Percentiles rank a stretch among this genome's conserved stretches.
Conservation (phyloP, 2,113 vertebrate species). For the Neotoma lepida region DNA sequence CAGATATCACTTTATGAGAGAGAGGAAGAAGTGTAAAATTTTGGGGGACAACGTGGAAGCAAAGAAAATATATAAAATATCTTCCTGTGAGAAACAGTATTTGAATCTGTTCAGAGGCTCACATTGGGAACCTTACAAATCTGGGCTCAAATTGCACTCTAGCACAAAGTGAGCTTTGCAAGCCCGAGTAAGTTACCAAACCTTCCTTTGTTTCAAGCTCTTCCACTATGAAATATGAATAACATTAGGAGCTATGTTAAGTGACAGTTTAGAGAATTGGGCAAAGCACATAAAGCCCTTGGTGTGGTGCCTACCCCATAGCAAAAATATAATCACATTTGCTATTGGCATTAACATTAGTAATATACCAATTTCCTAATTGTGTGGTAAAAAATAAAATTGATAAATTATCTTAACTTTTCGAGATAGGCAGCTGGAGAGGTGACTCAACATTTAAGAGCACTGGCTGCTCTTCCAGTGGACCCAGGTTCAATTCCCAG, state of each 20-base stretch:
- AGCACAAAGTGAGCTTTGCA: conserved; percentile 16
- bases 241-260: conserved; percentile 37
- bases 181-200: conserved; percentile 6
- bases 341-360: background rate
- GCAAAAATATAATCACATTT: conserved; percentile 26
- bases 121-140: background rate
- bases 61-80: conserved; percentile 20
- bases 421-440: background rate
- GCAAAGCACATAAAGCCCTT: conserved; percentile 20
- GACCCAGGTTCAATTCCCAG: background rate
- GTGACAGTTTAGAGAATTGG: background rate
- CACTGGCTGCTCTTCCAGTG: background rate
- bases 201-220: conserved; percentile 9
- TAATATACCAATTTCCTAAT: conserved; percentile 7
- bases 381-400: conserved; percentile 21
- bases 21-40: background rate
- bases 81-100: conserved; percentile 39
- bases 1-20: background rate
- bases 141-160: background rate
- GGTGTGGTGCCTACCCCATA: background rate
- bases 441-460: background rate
- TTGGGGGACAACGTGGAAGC: background rate
- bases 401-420: conserved; percentile 45
- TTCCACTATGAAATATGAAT: background rate
- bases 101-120: background rate